Conservation (phyloP, 1,140 invertebrate species). For the Chelonus insularis region DNA sequence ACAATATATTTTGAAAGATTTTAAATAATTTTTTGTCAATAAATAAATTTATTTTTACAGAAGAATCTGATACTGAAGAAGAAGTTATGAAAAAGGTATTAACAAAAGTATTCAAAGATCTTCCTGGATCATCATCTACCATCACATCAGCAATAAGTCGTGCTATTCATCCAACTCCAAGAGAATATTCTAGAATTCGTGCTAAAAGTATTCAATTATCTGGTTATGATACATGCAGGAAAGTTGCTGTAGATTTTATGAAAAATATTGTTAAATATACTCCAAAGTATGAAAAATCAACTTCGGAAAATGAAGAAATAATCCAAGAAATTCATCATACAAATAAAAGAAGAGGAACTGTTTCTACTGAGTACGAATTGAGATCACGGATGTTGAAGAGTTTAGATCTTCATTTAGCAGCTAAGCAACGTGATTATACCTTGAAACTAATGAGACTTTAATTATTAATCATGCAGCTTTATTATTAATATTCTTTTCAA, state of each 20-base stretch:
- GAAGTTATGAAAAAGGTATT: slow-evolving; percentile 50
- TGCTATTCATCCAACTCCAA: slow-evolving; percentile 33
- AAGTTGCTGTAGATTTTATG: slow-evolving; percentile 49
- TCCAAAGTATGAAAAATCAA: background rate
- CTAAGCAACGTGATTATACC: slow-evolving; percentile 53
- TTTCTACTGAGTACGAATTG: slow-evolving; percentile 25
- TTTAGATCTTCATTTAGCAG: slow-evolving; percentile 51
- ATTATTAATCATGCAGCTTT: slow-evolving; percentile 9
- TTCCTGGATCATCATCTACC: slow-evolving; percentile 44
- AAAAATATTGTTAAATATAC: slow-evolving; percentile 40
- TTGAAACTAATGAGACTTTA: slow-evolving; percentile 48
- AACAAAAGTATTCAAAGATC: slow-evolving; percentile 49
- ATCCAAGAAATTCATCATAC: no score
- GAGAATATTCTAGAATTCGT: slow-evolving; percentile 37
- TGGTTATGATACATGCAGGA: slow-evolving; percentile 53
- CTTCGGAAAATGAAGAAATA: no score
- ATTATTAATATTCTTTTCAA: no score
- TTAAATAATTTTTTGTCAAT: no score
- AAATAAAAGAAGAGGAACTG: background rate
- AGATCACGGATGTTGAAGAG: slow-evolving; percentile 47
- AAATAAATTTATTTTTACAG: no score
- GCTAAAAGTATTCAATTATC: slow-evolving; percentile 49
- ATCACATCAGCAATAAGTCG: slow-evolving; percentile 39
- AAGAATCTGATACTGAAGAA: slow-evolving; percentile 42
- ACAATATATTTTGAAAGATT: no score